Evolutionary conservation across 2,797 vertebrate genomes (phyloP), one percentile per base, ranked within the genome.

Genomic region (Pipistrellus nathusii): DNA sequence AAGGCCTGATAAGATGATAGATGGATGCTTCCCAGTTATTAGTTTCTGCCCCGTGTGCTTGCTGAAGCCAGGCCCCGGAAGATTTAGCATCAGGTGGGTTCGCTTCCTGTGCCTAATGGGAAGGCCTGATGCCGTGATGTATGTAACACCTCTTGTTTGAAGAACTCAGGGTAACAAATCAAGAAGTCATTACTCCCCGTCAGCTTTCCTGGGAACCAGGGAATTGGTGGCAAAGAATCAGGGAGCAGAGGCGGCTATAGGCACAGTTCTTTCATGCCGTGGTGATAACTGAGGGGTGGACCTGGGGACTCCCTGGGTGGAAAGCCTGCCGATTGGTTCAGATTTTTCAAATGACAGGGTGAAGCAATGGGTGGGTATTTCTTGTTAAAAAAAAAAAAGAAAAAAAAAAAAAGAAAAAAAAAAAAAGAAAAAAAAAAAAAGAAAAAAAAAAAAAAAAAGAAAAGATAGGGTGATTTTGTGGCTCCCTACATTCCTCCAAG

Each of bases 1-100:
- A 27, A 85, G 75, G 27, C 92, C 94, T 53, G 95, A 93, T 96
- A 91, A 85, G 71, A 93, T 95, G 96, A 97, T 90, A 66, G 91
- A 95, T 95, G 88, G 59, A 44, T 15, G 82, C 90, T 83, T 91
- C 90, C 64, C 59, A 23, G 86, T 95, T 96, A 95, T 95, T 96
- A 69, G 94, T 76, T 94, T 95, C 91, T 80, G 76, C 85, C 93
- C 90, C 64, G 12, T 72, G 88, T 32, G 27, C 90, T 91, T 72
- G 82, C 41, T 48, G 82, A 84, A 94, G 90, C 83, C 66, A 20
- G 41, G 92, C 76, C 30, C 83, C 0, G 4, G 90, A 88, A 96
- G 95, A 96, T 94, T 97, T 94, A 97, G 66, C 80, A 7, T 78
- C 72, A 62, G 88, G 32, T 30, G 30, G 75, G 35, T 59, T 97